These are phyloP conservation scores for Nipponacmea schrenckii DNA, from an alignment of 2,888 invertebrate genomes.

Conservation along the genomic window DNA sequence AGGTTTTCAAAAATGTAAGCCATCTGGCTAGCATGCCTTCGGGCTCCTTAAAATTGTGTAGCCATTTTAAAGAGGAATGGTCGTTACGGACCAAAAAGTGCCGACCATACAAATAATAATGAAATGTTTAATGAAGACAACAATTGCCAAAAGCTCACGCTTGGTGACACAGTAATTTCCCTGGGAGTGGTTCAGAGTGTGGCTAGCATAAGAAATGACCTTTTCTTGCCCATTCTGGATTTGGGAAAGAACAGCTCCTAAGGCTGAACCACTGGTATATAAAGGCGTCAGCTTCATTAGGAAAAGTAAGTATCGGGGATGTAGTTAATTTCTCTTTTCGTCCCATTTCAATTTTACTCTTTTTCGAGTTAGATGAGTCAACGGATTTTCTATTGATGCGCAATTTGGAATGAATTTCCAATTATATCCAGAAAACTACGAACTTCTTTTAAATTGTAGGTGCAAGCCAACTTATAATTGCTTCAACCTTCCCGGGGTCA, in stretches of 20 bases:
- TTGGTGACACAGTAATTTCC: not conserved
- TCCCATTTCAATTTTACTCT: not conserved
- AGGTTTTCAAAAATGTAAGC: not conserved
- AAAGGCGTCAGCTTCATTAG: not conserved
- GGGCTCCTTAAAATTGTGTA: not conserved
- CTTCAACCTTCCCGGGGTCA: not conserved
- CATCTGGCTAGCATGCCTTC: not conserved
- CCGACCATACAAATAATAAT: not conserved
- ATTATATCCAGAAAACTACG: not conserved
- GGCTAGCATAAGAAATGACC: not conserved
- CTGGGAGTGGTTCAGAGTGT: not conserved
- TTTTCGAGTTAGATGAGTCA: not conserved
- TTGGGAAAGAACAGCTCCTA: not conserved
- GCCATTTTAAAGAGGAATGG: not conserved
- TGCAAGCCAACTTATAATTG: not conserved
- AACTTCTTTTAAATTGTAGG: not conserved
- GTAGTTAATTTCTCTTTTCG: not conserved
- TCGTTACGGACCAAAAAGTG: not conserved
- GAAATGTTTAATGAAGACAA: not conserved
- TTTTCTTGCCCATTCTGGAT: not conserved
- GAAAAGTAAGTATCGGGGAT: not conserved
- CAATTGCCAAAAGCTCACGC: no score
- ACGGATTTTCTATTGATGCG: not conserved
- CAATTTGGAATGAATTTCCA: not conserved
- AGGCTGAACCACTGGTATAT: not conserved